Base-by-base conservation (phyloP, 2,113 vertebrate species). In the Uria aalge region DNA sequence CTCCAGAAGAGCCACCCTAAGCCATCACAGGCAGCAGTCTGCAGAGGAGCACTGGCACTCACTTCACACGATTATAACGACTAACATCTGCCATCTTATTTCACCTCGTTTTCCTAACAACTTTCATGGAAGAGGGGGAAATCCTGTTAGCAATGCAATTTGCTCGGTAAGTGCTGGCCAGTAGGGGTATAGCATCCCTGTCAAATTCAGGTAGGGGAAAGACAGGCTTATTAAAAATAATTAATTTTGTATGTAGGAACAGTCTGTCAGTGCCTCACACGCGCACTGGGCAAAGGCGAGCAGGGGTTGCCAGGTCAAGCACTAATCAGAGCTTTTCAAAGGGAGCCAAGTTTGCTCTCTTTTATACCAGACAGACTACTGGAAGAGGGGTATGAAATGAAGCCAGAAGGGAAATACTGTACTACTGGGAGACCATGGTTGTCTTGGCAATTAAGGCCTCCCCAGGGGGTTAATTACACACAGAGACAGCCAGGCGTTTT, bases 401-500 rank as follows among this genome's bases (percentile, higher is more conserved):
- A 97, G 82, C 81, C 8, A 19, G 85, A 97, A 96, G 88, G 85
- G 83, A 97, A 96, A 83, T 76, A 71, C 68, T 38, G 85, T n/a
- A 53, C 73, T 72, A 92, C n/a, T 41, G 95, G 94, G 86, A 96
- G 55, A 91, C 76, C 32, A 48, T 0, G 36, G 92, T 95, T 96
- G 92, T 85, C 94, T 74, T 8, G 4, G 69, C 90, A 97, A 97
- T 97, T 95, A 96, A 94, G 75, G 47, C 21, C 83, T 96, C 74
- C 94, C 94, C 68, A 91, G 93, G 96, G 96, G 89, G 95, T 94
- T 97, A 97, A 98, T 97, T 97, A 97, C 64, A 53, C 64, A 91
- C 48, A 90, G 60, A 64, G 55, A 80, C 45, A 77, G 76, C 29
- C 76, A 93, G 67, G 84, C 59, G 38, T 93, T 95, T 93, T 48